Evolutionary conservation across 2,797 vertebrate genomes (phyloP).

Genomic region (Rhinichthys osculus): DNA sequence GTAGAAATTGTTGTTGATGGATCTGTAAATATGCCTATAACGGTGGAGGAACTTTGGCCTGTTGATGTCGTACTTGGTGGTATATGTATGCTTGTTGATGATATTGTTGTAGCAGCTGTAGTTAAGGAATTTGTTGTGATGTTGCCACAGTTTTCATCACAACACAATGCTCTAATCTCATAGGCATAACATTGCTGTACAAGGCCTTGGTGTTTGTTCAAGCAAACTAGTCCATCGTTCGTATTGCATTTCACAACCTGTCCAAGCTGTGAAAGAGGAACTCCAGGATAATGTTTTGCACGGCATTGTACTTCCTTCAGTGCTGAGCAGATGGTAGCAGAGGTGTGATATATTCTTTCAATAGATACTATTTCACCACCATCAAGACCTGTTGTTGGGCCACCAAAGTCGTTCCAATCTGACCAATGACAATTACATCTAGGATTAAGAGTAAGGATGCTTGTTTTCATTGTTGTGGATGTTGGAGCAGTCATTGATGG

Average conservation of each 20-base stretch:
- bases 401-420: constrained; percentile 51
- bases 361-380: constrained; percentile 63
- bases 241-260: constrained; percentile 42
- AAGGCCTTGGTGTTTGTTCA: constrained; percentile 47
- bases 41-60: neutral
- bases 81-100: neutral
- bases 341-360: constrained; percentile 36
- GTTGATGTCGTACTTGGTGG: neutral
- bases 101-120: neutral
- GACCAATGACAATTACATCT: neutral
- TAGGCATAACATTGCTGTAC: constrained; percentile 47
- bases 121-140: neutral
- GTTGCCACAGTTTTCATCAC: constrained; percentile 13
- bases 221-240: constrained; percentile 25
- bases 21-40: neutral
- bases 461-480: neutral
- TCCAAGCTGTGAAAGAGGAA: constrained; percentile 33
- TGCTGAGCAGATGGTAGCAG: neutral
- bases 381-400: constrained; percentile 50
- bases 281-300: constrained; percentile 34
- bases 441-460: too few relatives aligned
- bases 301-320: constrained; percentile 37
- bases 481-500: neutral
- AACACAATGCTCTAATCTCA: constrained; percentile 47
- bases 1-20: too few relatives aligned